Evolutionary conservation across 1,140 invertebrate genomes (phyloP), one percentile per base, ranked within the genome.

Genomic region (Anagrus nilaparvatae): DNA sequence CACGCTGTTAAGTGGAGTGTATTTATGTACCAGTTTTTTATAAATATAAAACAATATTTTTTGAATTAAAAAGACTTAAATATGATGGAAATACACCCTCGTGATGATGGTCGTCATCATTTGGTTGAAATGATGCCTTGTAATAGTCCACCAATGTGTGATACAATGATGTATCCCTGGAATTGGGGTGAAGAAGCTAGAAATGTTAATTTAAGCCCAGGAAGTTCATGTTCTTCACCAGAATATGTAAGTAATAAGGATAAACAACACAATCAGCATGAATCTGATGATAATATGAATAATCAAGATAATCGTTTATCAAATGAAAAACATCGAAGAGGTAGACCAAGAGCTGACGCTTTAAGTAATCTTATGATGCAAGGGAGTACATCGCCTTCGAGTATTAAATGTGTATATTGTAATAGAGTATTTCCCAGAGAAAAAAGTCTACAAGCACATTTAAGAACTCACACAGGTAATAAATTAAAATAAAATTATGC

Each of bases 391-490:
- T 82, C 81, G 5, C 73, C 74, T 1, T 81, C 78, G 60, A 75
- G 74, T 33, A 87, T 87, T 47, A 81, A 82, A 55, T 88, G 85
- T 59, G 68, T 72, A 27, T 79, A 73, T 52, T 87, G 85, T 61
- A 75, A 75, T 39, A 64, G 85, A 37, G 82, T 85, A 8, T 88
- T 88, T 59, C 84, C 84, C 6, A 62, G 84, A 47, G 83, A 86
- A 57, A 88, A 88, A 63, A 84, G 80, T 12, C 64, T 87, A 0
- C 81, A 86, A 60, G 84, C 84, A n/a, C 85, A 87, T 59, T 59
- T 84, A 20, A 69, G 84, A 49, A 87, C 82, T 2, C 85, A 87
- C 52, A 87, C 84, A 56, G 84, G 82, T 82, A 65, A n/a, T n/a
- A n/a, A n/a, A n/a, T n/a, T n/a, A n/a, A n/a, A n/a, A n/a, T n/a